Base-by-base conservation (phyloP, 2,797 vertebrate species). In the Eutrigla gurnardus region DNA sequence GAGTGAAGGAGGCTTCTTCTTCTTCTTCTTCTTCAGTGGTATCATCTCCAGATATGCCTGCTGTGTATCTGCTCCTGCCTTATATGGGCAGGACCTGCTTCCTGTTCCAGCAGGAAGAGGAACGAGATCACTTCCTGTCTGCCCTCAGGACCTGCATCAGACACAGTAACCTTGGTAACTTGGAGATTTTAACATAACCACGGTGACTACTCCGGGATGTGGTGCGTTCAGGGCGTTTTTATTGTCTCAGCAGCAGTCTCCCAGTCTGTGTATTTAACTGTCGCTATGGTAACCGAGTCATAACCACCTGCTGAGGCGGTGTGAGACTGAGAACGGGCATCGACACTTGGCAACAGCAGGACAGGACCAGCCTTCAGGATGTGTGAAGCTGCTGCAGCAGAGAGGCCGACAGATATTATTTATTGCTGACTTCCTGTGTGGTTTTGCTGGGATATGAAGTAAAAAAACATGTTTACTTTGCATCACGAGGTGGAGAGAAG, bases 41-140 rank as follows among this genome's bases (percentile, higher is more conserved):
- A 12, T 78, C 86, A 0, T 80, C 95, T 67, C 92, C 96, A 0
- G 95, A 87, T 70, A 90, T 88, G 0, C 96, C 95, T 80, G 95
- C 96, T 0, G 96, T 97, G 33, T 97, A 94, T 84, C 91, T 98
- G 82, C 95, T 95, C 91, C 95, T 96, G 75, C 96, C 96, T 1
- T 97, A 96, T 66, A 65, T 83, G 76, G 93, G 93, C 59, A 93
- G 96, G 32, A 90, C 89, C 75, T 96, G 93, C 94, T 98, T 96
- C 86, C 95, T 96, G 84, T 97, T 96, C 88, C 73, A 87, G 0
- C 90, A 96, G 81, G 90, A 92, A 1, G 86, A 77, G 0, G 90
- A 93, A 40, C 95, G 94, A 86, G 86, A 86, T 57, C 83, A 47
- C 66, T 96, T 98, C 81, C 92, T 95, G 0, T 88, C 95, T 0